These are phyloP conservation scores for human DNA, from an alignment of 2,113 vertebrate genomes.

Conservation along the genomic window DNA sequence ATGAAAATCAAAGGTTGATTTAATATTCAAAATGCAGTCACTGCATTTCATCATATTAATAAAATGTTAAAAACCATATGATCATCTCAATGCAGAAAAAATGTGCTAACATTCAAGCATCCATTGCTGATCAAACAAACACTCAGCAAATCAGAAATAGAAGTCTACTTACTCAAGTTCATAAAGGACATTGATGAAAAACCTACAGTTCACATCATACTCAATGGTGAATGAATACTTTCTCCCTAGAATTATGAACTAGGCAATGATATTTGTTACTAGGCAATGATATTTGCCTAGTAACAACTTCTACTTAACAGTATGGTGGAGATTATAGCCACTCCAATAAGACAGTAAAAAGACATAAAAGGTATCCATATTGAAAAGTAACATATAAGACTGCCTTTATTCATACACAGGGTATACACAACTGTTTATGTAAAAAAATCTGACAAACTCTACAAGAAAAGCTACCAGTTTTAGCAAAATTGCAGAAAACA, in stretches of 20 bases:
- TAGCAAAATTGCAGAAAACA: not conserved
- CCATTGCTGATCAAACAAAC: not conserved
- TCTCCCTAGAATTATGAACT: not conserved
- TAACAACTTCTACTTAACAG: not conserved
- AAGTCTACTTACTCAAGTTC: not conserved
- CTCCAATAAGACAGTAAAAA: not conserved
- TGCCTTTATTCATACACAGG: not conserved
- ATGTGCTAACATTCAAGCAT: not conserved
- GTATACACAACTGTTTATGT: not conserved
- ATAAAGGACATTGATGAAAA: not conserved
- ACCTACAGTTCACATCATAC: not conserved
- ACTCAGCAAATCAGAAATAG: not conserved
- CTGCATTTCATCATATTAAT: not conserved
- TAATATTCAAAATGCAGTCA: not conserved
- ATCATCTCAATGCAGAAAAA: not conserved
- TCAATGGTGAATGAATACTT: not conserved
- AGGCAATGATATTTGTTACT: not conserved
- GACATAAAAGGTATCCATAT: not conserved
- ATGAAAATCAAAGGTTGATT: not conserved
- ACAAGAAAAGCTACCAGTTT: not conserved
- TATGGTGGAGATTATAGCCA: not conserved
- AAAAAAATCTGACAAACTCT: not conserved
- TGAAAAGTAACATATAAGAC: not conserved
- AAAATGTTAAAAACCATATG: not conserved
- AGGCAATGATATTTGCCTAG: not conserved